Base-by-base conservation (phyloP, 2,113 vertebrate genomes). In the Callorhinus ursinus region DNA sequence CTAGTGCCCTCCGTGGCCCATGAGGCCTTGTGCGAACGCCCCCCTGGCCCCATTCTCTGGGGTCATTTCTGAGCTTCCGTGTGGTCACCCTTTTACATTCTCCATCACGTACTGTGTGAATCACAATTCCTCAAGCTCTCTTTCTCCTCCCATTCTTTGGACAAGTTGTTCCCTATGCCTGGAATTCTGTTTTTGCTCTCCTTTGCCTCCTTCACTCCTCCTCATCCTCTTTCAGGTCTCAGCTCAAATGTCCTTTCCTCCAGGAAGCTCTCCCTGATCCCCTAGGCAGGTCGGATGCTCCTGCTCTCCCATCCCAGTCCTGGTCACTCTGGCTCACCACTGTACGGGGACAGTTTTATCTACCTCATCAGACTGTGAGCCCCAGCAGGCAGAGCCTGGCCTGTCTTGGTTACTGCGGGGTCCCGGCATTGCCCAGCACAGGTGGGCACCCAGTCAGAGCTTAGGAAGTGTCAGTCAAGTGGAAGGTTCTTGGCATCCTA, bases 381-480 rank as follows among this genome's bases (percentile, higher is more conserved):
- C 49, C 51, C 1, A 0, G 53, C 76, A 31, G 72, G 5, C 51
- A 63, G 92, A 55, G 18, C 18, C n/a, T 5, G 46, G 65, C 19
- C 63, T 14, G 13, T 61, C 24, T 15, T 2, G 0, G 57, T 61
- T 57, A 22, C 59, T 4, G 14, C 16, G 21, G 6, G 42, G 31
- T 71, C 65, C 42, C 4, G 1, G 13, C 1, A 11, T 7, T 61
- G 55, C 51, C 26, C 6, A 0, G 4, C n/a, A 11, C 0, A 2
- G 57, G 61, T 42, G 4, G 67, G 72, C 1, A 36, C n/a, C 61
- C 55, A 4, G 10, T 11, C 0, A 5, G 82, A 36, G 15, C 7
- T 28, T 18, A 67, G 11, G 22, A n/a, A 86, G 49, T 74, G 36
- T n/a, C 28, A 5, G 10, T 0, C 3, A 6, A 51, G 69, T 74